Base-by-base conservation (phyloP, 2,888 invertebrate species). In the Clepsis dumicolana region DNA sequence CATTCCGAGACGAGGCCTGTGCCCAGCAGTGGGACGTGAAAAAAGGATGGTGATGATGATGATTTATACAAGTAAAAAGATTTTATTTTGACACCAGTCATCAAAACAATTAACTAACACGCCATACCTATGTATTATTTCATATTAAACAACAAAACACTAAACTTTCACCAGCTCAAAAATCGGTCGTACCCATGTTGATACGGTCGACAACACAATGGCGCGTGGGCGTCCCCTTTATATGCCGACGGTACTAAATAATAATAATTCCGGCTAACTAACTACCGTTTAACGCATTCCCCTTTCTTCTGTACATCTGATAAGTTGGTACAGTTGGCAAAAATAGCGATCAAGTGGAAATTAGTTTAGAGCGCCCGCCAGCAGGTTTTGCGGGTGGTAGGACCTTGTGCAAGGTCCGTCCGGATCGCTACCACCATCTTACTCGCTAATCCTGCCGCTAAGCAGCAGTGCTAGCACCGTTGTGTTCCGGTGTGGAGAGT, bases 211-310 rank as follows among this genome's bases (percentile, higher is more conserved):
- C 68, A 68, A 63, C 59, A 68, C 64, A 68, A 68, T 68, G 59
- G 68, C 68, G 86, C 87, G 91, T 91, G 86, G 91, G 92, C 83
- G 90, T 83, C 78, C 76, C 80, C 83, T 89, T 87, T 89, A 85
- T 85, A 82, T 82, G 79, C 85, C 83, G 85, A 67, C 84, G 86
- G 88, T 83, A 90, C 89, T 91, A 89, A 91, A 91, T 91, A 92
- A 91, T 91, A 92, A 89, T 90, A 89, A 91, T 91, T 90, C 88
- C 84, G 80, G 81, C 81, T 91, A 90, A 91, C 89, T 89, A 92
- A 92, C 91, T 88, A 92, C 92, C 91, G 90, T 89, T 90, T 91
- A 91, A 88, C 90, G 91, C 89, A 91, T 81, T 85, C 84, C 83
- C 83, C 87, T 87, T 87, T 87, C 86, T 84, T 85, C 88, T 84